phyloP scores from a whole-genome alignment of 2,113 vertebrate species.

The Hippopotamus amphibius region DNA sequence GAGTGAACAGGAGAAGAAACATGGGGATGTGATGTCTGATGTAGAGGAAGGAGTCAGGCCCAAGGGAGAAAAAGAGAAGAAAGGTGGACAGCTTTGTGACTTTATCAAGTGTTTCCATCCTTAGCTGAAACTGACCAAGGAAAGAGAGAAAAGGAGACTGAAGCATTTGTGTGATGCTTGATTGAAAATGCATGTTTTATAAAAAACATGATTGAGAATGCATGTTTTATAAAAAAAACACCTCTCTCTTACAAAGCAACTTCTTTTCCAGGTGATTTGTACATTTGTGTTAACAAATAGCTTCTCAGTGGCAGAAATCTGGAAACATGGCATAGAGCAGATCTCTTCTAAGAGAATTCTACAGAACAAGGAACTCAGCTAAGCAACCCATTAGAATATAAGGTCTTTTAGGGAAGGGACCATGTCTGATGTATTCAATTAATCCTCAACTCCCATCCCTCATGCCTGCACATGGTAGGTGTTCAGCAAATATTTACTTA shows the following conservation, averaged over 20 bases:
- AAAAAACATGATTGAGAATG: neutral
- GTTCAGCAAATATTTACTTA: conserved; percentile 30
- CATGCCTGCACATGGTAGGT: neutral
- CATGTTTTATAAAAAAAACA: neutral
- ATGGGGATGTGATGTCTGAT: neutral
- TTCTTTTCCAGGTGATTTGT: neutral
- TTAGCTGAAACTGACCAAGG: neutral
- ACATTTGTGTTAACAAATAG: neutral
- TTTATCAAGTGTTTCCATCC: neutral
- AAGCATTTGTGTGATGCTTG: neutral
- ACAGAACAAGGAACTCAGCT: neutral
- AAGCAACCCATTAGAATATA: neutral
- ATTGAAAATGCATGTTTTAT: neutral
- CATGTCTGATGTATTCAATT: neutral
- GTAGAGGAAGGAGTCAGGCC: neutral
- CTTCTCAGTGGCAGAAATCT: neutral
- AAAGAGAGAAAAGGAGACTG: neutral
- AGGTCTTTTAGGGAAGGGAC: neutral
- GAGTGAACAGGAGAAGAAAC: neutral
- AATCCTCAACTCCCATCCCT: neutral
- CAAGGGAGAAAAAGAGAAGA: neutral
- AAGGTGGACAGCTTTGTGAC: neutral
- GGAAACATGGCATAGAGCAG: neutral
- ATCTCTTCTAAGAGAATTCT: neutral
- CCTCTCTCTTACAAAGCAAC: neutral